Base-by-base conservation (phyloP, 1,140 invertebrate species). In the Catajapyx aquilonaris region DNA sequence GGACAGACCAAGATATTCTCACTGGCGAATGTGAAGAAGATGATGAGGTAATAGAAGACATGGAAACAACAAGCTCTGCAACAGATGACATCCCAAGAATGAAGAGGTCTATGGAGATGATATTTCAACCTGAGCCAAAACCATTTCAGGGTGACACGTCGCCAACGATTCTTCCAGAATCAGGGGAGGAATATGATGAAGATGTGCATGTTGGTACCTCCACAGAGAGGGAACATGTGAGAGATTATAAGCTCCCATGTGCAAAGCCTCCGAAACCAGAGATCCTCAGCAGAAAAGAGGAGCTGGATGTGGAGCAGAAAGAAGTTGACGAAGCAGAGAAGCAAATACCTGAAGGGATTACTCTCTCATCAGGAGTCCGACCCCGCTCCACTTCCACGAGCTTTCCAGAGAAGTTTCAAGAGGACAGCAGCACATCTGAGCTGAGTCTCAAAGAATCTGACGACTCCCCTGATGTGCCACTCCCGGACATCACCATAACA, bases 91-190 rank as follows among this genome's bases (percentile, higher is more conserved):
- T n/a, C n/a, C n/a, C n/a, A n/a, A n/a, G n/a, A n/a, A n/a, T 87
- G 81, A 87, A 85, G 52, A 61, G 81, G 40, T 86, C 81, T 0
- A 74, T 79, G 43, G 81, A 87, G 59, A 86, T 87, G 81, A 78
- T 79, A 42, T 86, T 87, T 53, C 75, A 77, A 49, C 76, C 78
- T 11, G 71, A 70, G 55, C 62, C 61, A 5, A 56, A 54, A 47
- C 46, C 55, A 22, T 40, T 62, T n/a, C 50, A 53, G 2, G 34
- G 44, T 30, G 42, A 45, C 33, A 46, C 47, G 41, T 38, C 46
- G 23, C 31, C 40, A 3, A 48, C 49, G 20, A 46, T 47, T 40
- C n/a, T 20, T 20, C 18, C 37, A 1, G 7, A 20, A 13, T 25
- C 35, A 18, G 11, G 17, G 16, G 23, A 20, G 17, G 34, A 28